Conservation (phyloP, 2,113 vertebrate species). For the Zosterops pallidus region DNA sequence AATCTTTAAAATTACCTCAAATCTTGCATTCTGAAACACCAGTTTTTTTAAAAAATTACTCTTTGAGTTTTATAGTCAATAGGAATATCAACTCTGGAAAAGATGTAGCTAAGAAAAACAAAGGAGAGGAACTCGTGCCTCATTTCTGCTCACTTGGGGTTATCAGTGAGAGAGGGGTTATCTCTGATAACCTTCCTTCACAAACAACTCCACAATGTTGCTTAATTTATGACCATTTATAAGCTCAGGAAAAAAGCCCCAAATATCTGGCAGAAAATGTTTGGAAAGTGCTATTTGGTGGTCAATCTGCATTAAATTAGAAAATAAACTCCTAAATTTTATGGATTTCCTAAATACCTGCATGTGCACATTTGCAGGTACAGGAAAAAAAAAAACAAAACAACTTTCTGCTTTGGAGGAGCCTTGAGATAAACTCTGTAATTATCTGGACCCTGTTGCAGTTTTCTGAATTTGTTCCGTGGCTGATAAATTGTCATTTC, state of each 20-base stretch:
- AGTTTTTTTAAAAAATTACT: background rate
- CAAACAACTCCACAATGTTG: conserved; percentile 29
- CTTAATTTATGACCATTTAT: conserved; percentile 41
- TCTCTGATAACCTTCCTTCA: conserved; percentile 46
- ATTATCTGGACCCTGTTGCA: background rate
- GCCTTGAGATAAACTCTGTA: background rate
- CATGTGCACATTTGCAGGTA: background rate
- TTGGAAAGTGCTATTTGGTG: background rate
- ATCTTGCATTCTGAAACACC: background rate
- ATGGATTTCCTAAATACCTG: background rate
- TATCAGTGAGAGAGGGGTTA: conserved; percentile 55
- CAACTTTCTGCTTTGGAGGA: background rate
- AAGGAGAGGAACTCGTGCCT: conserved; percentile 19
- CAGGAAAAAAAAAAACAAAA: background rate
- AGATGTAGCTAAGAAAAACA: conserved; percentile 21
- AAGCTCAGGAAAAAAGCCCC: background rate
- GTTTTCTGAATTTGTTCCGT: background rate
- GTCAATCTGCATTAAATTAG: background rate
- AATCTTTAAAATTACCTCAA: background rate
- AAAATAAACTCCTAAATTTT: background rate
- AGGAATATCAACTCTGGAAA: background rate
- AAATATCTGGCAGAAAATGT: background rate
- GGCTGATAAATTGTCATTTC: background rate
- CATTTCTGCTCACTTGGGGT: conserved; percentile 21
- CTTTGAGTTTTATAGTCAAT: background rate